Conservation (phyloP, 2,113 vertebrate genomes). For the Gallinago paraguaiae region DNA sequence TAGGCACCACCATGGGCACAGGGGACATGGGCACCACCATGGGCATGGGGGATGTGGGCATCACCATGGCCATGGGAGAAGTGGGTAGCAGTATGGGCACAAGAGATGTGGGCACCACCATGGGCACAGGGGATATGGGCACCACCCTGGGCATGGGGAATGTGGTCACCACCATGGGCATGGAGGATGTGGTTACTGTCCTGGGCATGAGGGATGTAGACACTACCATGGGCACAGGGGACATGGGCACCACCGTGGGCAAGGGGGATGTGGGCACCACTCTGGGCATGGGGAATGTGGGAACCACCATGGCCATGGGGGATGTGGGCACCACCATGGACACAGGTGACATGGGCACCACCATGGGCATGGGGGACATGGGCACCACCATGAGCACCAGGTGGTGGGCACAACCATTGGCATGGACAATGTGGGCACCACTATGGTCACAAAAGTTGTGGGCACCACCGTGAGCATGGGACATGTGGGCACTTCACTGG, state of each 20-base stretch:
- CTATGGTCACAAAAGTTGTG: background rate
- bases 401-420: fast-evolving
- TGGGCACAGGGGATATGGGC: background rate
- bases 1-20: no score
- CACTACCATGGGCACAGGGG: no score
- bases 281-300: background rate
- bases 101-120: background rate
- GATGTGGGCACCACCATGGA: fast-evolving
- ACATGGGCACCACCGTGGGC: background rate
- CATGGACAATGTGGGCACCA: background rate
- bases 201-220: background rate
- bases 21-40: background rate
- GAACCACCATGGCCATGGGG: background rate
- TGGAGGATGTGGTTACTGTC: background rate
- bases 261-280: background rate
- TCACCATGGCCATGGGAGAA: no score
- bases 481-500: no score
- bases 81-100: no score
- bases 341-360: background rate
- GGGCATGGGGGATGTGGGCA: background rate
- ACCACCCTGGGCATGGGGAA: background rate
- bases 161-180: background rate
- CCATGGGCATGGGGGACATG: no score
- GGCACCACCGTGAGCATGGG: no score
- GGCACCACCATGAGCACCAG: background rate